A percentile compares a stretch with the other conserved stretches of the same genome.
phyloP scores from a whole-genome alignment of 23 tunicate genomes.

The Phallusia fumigata region DNA sequence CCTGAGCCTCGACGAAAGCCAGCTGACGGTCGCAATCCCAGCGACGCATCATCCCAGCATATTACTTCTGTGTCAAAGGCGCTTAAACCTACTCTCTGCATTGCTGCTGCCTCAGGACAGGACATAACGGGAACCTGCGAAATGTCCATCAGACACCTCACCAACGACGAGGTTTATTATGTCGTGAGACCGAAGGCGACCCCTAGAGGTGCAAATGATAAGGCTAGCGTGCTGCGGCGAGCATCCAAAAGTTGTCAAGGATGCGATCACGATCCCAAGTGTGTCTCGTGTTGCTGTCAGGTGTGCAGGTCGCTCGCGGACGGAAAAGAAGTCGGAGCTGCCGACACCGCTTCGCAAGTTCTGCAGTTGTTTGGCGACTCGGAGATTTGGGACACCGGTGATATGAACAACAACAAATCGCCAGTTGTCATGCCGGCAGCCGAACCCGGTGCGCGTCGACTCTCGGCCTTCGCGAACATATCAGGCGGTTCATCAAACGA shows the following conservation, averaged over 20 bases:
- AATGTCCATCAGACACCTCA: neutral
- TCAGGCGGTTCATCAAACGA: neutral
- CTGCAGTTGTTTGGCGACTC: neutral
- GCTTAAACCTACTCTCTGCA: neutral
- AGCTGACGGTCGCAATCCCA: neutral
- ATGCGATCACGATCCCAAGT: neutral
- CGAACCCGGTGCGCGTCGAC: neutral
- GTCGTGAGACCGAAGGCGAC: neutral
- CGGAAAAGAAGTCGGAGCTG: too few relatives aligned
- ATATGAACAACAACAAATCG: neutral
- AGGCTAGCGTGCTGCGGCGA: neutral
- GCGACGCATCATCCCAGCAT: neutral
- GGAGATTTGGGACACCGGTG: constrained; percentile 1
- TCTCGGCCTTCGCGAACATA: constrained; percentile 12
- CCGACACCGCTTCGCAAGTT: neutral
- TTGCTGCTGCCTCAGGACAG: neutral
- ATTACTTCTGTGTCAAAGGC: neutral
- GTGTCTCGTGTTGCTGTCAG: too few relatives aligned
- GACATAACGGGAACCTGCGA: neutral
- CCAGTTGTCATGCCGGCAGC: neutral
- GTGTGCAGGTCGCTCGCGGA: too few relatives aligned
- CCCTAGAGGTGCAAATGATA: neutral
- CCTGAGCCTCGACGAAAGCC: neutral
- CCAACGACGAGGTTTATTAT: constrained; percentile 15
- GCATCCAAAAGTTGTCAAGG: neutral